Evolutionary conservation across 1,140 invertebrate genomes (phyloP).

Genomic region (Dreissena polymorpha): DNA sequence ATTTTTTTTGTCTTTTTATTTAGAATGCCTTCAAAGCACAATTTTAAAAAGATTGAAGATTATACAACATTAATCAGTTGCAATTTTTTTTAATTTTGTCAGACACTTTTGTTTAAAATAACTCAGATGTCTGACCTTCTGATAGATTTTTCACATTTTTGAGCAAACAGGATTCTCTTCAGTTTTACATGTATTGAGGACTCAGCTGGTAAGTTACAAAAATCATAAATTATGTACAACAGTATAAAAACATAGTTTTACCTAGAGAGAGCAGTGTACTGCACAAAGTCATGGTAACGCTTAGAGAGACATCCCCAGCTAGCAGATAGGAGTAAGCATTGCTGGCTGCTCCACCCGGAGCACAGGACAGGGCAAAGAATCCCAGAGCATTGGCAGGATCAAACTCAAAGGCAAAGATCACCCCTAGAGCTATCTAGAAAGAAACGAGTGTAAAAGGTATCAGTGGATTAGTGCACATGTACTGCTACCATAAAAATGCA

Average conservation of each 20-base stretch:
- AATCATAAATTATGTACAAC: background rate
- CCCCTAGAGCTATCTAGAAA: constrained; percentile 69
- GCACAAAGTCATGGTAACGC: constrained; percentile 80
- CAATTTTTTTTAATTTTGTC: background rate
- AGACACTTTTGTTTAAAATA: background rate
- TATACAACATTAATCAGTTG: background rate
- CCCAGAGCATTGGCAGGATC: constrained; percentile 75
- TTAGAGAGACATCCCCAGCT: constrained; percentile 80
- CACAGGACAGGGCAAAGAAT: constrained; percentile 80
- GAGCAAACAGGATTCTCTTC: background rate
- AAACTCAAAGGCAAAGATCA: constrained; percentile 63
- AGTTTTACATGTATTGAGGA: background rate
- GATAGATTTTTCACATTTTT: background rate
- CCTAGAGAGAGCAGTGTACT: constrained; percentile 72
- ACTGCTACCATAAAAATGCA: background rate
- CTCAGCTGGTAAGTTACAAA: background rate
- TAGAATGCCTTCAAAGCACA: too few species aligned
- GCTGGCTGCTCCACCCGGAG: constrained; percentile 81
- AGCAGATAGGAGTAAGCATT: constrained; percentile 81
- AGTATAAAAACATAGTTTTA: constrained; percentile 47
- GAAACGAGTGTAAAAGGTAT: background rate
- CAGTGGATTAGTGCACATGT: background rate
- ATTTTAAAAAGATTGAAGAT: too few species aligned
- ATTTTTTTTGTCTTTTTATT: too few species aligned
- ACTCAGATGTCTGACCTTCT: background rate